Percentiles rank a stretch among this genome's conserved stretches.
Evolutionary conservation across 2,797 vertebrate genomes (phyloP).

Genomic region (Peromyscus aztecus): DNA sequence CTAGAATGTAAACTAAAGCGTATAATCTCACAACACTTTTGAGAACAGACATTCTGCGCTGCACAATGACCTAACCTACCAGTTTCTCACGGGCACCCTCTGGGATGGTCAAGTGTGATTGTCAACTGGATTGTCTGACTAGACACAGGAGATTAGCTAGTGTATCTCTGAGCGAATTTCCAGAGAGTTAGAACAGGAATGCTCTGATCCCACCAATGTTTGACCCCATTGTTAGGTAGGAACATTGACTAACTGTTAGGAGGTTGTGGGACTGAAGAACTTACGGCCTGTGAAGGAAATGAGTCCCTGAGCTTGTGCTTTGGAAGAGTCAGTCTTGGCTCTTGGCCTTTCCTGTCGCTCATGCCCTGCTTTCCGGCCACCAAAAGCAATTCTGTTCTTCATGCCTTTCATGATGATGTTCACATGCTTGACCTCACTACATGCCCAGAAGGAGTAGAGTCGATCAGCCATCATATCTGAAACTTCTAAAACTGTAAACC

Average conservation of each 20-base stretch:
- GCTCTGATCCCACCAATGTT: background rate
- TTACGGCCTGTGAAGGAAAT: background rate
- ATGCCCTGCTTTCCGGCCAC: background rate
- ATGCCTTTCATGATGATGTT: background rate
- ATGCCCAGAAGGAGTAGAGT: background rate
- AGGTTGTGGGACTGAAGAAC: background rate
- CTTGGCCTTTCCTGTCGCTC: background rate
- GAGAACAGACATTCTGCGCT: background rate
- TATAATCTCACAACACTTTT: background rate
- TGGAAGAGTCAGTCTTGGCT: background rate
- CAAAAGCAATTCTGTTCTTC: background rate
- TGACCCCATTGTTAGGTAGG: no score
- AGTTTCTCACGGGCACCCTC: background rate
- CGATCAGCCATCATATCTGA: no score
- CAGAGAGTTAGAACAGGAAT: background rate
- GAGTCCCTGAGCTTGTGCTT: background rate
- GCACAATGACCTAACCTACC: background rate
- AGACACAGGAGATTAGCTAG: background rate
- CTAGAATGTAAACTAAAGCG: background rate
- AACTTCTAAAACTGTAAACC: background rate
- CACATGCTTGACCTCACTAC: background rate
- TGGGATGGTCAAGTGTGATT: background rate
- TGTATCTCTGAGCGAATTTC: background rate
- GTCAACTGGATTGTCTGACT: background rate
- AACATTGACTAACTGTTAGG: background rate